These are phyloP conservation scores for Lonchura striata DNA, from an alignment of 2,113 vertebrate species.

Conservation along the genomic window DNA sequence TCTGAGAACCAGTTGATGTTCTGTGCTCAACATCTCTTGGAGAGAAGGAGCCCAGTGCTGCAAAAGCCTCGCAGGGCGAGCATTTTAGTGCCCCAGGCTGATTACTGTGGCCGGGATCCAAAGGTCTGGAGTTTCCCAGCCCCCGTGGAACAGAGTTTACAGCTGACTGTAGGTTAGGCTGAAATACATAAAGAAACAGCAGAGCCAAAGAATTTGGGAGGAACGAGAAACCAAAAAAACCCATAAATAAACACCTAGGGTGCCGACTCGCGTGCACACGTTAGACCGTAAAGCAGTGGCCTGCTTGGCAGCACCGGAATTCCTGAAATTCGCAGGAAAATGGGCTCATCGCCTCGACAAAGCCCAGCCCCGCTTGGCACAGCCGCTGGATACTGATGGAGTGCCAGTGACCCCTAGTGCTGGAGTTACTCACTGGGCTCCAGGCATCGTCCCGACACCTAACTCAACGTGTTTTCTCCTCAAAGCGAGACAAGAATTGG, in stretches of 20 bases:
- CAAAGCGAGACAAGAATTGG: background rate
- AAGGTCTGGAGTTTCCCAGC: background rate
- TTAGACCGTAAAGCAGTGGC: background rate
- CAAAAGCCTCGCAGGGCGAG: background rate
- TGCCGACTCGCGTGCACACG: background rate
- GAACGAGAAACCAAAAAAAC: background rate
- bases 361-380: accelerated
- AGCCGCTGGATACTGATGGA: background rate
- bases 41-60: background rate
- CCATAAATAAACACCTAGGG: background rate
- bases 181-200: background rate
- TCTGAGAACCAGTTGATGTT: background rate
- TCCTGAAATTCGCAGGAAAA: background rate
- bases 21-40: background rate
- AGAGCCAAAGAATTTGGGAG: background rate
- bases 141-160: background rate
- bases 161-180: background rate
- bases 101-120: background rate
- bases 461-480: accelerated
- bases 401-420: constrained; percentile 67
- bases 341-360: background rate
- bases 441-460: accelerated
- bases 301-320: background rate
- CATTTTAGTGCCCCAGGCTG: background rate
- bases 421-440: accelerated